These are phyloP conservation scores for Mallateleia sp. DNA, from an alignment of 2,888 invertebrate species.

Conservation along the genomic window DNA sequence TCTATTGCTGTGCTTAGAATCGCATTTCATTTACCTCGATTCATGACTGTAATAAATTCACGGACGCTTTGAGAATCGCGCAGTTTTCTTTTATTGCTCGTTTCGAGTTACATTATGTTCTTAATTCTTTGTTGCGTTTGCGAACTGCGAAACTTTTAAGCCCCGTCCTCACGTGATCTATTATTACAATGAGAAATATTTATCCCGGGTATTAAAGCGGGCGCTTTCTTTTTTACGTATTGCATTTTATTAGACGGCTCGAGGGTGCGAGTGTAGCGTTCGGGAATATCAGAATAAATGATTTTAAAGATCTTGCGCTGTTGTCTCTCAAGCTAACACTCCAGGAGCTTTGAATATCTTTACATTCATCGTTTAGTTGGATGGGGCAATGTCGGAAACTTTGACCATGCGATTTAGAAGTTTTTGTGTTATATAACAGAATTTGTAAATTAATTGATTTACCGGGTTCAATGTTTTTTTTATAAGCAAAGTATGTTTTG, in stretches of 20 bases:
- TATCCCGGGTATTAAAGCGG: constrained; percentile 8
- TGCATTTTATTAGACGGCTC: constrained; percentile 7
- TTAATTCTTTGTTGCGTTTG: constrained; percentile 68
- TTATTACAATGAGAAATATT: constrained; percentile 55
- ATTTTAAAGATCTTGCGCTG: neutral
- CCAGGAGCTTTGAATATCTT: neutral
- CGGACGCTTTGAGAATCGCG: constrained; percentile 68
- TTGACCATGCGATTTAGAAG: neutral
- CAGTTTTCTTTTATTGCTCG: constrained; percentile 71
- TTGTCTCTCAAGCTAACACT: neutral
- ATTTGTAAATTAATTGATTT: neutral
- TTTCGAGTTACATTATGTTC: constrained; percentile 66
- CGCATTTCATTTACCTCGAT: constrained; percentile 76
- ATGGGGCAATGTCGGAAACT: neutral
- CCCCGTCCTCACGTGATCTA: constrained; percentile 13
- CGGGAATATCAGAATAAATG: constrained; percentile 8
- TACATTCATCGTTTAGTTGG: neutral
- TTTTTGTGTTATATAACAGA: neutral
- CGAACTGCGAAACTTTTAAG: constrained; percentile 57
- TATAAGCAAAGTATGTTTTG: no score
- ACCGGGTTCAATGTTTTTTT: no score
- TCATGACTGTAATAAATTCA: constrained; percentile 76
- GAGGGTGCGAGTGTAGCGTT: neutral
- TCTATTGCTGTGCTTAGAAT: constrained; percentile 78
- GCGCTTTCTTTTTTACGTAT: constrained; percentile 14